Evolutionary conservation across 2,797 vertebrate species (phyloP).

Genomic region (Pangasius djambal): DNA sequence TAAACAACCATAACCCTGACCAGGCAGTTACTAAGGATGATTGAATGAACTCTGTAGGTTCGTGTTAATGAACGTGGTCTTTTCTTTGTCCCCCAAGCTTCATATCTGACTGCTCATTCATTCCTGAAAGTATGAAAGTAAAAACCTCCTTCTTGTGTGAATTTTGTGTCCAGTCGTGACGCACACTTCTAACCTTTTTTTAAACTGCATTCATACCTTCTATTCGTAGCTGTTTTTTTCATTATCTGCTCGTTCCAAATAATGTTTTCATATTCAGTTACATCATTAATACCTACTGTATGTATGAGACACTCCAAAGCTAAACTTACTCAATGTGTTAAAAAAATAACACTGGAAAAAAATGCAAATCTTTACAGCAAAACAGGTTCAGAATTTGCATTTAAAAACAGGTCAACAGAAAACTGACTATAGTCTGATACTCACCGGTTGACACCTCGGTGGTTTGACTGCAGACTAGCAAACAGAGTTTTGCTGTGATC

Average conservation of each 20-base stretch:
- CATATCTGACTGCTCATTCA: neutral
- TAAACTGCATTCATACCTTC: neutral
- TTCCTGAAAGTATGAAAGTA: neutral
- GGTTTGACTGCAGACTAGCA: constrained; percentile 10
- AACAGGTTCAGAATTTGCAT: neutral
- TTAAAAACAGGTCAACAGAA: neutral
- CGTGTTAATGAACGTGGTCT: neutral
- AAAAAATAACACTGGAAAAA: neutral
- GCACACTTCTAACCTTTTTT: too few relatives aligned
- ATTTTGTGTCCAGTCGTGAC: neutral
- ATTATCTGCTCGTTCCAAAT: neutral
- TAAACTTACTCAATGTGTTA: neutral
- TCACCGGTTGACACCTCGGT: neutral
- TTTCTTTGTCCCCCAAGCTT: neutral
- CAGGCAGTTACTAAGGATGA: neutral
- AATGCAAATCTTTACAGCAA: neutral
- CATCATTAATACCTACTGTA: too few relatives aligned
- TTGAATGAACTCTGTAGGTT: neutral
- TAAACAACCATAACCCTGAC: neutral
- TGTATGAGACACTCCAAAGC: neutral
- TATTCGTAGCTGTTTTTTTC: neutral
- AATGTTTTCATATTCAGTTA: neutral
- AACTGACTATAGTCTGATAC: neutral
- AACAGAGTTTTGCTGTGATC: constrained; percentile 15
- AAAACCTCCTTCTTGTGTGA: neutral